Conservation (phyloP, 2,888 invertebrate genomes). For the Cephus nigrinus region DNA sequence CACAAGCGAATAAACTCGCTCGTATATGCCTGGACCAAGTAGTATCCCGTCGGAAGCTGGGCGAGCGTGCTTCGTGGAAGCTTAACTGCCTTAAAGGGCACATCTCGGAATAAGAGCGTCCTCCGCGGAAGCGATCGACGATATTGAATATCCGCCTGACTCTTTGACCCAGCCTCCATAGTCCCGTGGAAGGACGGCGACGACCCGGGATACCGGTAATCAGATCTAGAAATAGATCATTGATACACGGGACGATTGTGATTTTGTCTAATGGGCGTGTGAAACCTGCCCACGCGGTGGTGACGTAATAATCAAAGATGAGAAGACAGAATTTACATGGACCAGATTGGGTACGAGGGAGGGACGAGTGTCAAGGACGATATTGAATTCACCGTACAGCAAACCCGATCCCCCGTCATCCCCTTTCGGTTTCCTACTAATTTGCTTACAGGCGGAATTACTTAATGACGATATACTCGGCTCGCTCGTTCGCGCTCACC, state of each 20-base stretch:
- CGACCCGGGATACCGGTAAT: neutral
- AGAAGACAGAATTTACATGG: neutral
- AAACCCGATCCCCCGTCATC: neutral
- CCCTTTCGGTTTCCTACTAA: slow-evolving; percentile 1
- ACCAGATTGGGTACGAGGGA: neutral
- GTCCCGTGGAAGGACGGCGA: neutral
- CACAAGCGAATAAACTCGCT: neutral
- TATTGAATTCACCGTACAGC: neutral
- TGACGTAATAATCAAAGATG: neutral
- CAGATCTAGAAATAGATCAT: neutral
- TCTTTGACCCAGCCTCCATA: neutral
- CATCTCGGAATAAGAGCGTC: slow-evolving; percentile 34
- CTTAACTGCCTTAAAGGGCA: slow-evolving; percentile 35
- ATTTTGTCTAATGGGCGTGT: neutral
- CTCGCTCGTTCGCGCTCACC: slow-evolving; percentile 36
- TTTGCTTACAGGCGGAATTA: slow-evolving; percentile 38
- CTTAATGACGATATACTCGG: slow-evolving; percentile 45
- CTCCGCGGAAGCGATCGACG: slow-evolving; percentile 30
- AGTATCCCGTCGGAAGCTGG: slow-evolving; percentile 22
- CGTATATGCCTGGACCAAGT: neutral
- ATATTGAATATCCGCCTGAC: slow-evolving; percentile 52
- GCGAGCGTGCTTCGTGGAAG: slow-evolving; percentile 34
- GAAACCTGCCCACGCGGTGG: neutral
- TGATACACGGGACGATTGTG: neutral
- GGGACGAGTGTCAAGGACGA: neutral